Percentiles rank a stretch among this genome's conserved stretches.
Conservation (phyloP, 2,797 vertebrate species). For the Urocyon cinereoargenteus region DNA sequence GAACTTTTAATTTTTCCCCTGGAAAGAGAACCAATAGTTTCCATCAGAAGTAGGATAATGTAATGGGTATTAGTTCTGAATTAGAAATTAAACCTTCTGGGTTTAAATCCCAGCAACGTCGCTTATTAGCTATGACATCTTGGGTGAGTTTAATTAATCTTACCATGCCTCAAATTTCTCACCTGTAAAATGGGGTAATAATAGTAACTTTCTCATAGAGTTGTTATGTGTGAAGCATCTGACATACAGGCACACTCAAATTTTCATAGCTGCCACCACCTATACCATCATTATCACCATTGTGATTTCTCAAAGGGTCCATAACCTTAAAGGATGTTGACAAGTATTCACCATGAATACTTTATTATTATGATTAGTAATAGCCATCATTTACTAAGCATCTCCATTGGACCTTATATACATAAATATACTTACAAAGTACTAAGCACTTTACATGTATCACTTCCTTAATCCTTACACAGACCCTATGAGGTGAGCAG, state of each 20-base stretch:
- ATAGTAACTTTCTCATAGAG: background rate
- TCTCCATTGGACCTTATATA: background rate
- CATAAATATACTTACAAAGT: background rate
- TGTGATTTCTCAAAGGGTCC: background rate
- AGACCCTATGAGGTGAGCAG: background rate
- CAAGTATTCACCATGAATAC: background rate
- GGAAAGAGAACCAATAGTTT: background rate
- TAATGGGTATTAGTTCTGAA: background rate
- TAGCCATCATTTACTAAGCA: background rate
- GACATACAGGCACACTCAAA: background rate
- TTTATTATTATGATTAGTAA: background rate
- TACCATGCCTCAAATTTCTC: background rate
- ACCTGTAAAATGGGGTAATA: conserved; percentile 7
- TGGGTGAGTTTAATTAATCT: background rate
- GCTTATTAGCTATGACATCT: background rate
- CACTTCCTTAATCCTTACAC: background rate
- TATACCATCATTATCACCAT: background rate
- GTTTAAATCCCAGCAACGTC: conserved; percentile 6
- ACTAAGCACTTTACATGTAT: background rate
- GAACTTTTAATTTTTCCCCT: background rate
- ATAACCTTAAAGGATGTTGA: background rate
- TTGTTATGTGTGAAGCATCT: background rate
- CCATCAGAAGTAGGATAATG: background rate
- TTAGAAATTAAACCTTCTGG: background rate
- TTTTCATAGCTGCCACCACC: background rate